Base-by-base conservation (phyloP, 2,797 vertebrate species). In the Semotilus atromaculatus region DNA sequence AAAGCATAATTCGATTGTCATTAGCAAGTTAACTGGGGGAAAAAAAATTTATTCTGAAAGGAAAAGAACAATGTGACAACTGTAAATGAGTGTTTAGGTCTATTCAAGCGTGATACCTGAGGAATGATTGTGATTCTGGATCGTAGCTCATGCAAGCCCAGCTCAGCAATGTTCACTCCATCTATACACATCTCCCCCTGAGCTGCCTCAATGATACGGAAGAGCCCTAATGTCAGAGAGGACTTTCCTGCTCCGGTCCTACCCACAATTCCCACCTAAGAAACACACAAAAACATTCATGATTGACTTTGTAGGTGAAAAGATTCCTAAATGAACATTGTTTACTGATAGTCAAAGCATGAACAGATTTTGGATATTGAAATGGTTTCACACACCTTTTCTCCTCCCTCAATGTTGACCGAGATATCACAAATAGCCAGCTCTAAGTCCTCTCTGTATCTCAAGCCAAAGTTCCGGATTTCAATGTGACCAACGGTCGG, bases 61-160 rank as follows among this genome's bases (percentile, higher is more conserved):
- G 1, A 48, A 10, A 29, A 5, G n/a, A 45, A 29, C 0, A 19
- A 19, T 48, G 43, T 31, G 51, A 34, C 18, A 53, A 23, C 51
- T 38, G 23, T n/a, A 55, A 81, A 26, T 29, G 19, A 4, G 36
- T 26, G 43, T 74, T 40, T 72, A 53, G 11, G 29, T 72, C 58
- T 34, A 72, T 72, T 45, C 16, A 23, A 53, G 34, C 21, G 6
- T 11, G 0, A 29, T 26, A 96, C 96, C 96, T 99, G 98, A 9
- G 98, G 98, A 78, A 99, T 99, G 89, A 99, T 99, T 85, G 98
- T 99, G 90, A 99, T 96, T 90, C 94, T 96, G 89, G 97, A 97
- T 64, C 98, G 94, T 1, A 99, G 94, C 11, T 98, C 95, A 4
- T 99, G 97, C 2, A 99, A 96, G 9, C 98, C 98, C 0, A 99